Evolutionary conservation across 2,888 invertebrate species (phyloP), one percentile per base, ranked within the genome.

Genomic region (Laspeyria flexula): DNA sequence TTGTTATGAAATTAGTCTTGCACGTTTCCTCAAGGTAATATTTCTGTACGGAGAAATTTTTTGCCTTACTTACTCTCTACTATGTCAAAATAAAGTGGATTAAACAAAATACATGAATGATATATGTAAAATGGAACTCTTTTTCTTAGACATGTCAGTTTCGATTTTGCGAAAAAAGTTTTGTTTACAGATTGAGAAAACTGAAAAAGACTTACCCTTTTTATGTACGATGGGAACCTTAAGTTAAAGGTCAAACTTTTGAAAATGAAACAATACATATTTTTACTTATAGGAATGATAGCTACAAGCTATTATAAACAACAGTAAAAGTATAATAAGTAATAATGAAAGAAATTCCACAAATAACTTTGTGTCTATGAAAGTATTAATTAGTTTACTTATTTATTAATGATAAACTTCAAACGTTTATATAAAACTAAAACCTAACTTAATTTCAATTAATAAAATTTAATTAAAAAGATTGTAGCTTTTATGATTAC

Each of bases 121-220:
- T 12, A 18, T 18, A 9, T 27, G 10, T 18, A 33, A 35, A 35
- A 29, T 3, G 41, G 18, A 6, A 12, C 47, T 29, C 7, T 38
- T 29, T 35, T 47, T 47, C 35, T 47, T 47, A 41, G 47, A 30
- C 52, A 47, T 40, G 41, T 48, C 30, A 29, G 37, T 40, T 40
- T 34, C 39, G 43, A 54, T 43, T 46, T 38, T 46, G 43, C 46
- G 49, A 48, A 55, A 60, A 58, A 45, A 29, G 30, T 34, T 47
- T 41, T 35, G 35, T 47, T 47, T 47, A 21, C 47, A 41, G 29
- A 41, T 35, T 35, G 41, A 41, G 41, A 47, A 41, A 35, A 41
- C 35, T 47, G 29, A 30, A 18, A 27, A 35, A 34, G 35, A 21
- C 11, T 18, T 34, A 35, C n/a, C 47, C 41, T 41, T 30, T 45